Conservation (phyloP, 2,113 vertebrate species). For the Dromiciops gliroides region DNA sequence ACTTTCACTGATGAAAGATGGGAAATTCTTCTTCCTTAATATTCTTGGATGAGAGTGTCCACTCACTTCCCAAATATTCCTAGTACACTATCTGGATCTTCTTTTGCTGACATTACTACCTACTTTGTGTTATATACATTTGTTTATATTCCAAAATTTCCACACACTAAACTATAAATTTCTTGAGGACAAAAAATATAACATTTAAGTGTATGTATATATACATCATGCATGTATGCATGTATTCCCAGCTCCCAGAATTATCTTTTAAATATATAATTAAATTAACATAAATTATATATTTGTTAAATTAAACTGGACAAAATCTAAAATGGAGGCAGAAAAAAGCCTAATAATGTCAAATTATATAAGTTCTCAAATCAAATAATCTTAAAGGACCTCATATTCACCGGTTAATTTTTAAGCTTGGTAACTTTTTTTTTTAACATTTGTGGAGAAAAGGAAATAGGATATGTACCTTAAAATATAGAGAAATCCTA, state of each 20-base stretch:
- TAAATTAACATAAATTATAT: neutral
- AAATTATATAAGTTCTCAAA: neutral
- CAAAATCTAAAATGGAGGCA: neutral
- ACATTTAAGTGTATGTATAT: neutral
- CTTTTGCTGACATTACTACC: neutral
- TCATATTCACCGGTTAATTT: neutral
- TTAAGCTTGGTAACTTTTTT: neutral
- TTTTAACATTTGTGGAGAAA: neutral
- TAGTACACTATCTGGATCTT: neutral
- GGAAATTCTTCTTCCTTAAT: neutral
- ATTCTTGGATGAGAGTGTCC: neutral
- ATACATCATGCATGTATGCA: neutral
- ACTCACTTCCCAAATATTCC: neutral
- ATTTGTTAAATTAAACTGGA: neutral
- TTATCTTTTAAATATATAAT: neutral
- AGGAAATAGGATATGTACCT: neutral
- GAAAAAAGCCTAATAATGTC: neutral
- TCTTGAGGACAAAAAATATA: neutral
- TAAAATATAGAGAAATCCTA: neutral
- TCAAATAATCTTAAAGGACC: neutral
- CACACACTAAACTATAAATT: neutral
- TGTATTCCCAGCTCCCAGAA: neutral
- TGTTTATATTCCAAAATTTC: neutral
- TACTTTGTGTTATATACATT: neutral
- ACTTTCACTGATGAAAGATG: neutral